Base-by-base conservation (phyloP, 2,797 vertebrate species). In the Kryptopterus vitreolus region DNA sequence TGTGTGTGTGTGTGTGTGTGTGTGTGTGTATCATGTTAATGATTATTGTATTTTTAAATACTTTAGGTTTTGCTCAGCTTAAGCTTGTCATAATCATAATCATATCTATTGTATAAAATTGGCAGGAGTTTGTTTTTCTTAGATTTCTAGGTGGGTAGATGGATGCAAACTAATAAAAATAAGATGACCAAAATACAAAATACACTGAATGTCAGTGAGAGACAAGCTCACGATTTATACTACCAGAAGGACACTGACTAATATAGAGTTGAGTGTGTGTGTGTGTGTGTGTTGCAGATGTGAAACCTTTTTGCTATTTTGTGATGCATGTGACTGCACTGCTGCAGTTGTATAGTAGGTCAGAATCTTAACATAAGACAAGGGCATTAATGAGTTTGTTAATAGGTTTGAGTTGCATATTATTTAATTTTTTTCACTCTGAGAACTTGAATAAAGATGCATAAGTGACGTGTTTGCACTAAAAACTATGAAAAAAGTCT, bases 131-230 rank as follows among this genome's bases (percentile, higher is more conserved):
- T 71, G 31, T 57, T 57, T 65, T 55, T 53, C 16, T 15, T 9
- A 31, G 26, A 33, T 35, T 24, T 77, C 55, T 71, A 33, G 46
- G 66, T 71, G 48, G 46, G 66, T 63, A 57, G 46, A 77, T 71
- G 48, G 12, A 71, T 71, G 80, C 13, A 65, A 52, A 33, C 52
- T 68, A 8, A 66, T 43, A 11, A 50, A 70, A 58, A 50, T n/a
- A n/a, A 16, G 22, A 48, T 43, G 62, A 33, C 35, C 13, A 50
- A 33, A 58, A n/a, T n/a, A n/a, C n/a, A n/a, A 73, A 58, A 16
- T 10, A 18, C 71, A 50, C 53, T n/a, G 22, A 29, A 20, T 58
- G 38, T 33, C 38, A 58, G 35, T 59, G 33, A 48, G 55, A 59
- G 65, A 33, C 38, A 33, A 16, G 22, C n/a, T 26, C 3, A 11